A percentile compares a stretch with the other conserved stretches of the same genome.
Conservation (phyloP, 2,888 invertebrate species). For the Sminthurinus aureus region DNA sequence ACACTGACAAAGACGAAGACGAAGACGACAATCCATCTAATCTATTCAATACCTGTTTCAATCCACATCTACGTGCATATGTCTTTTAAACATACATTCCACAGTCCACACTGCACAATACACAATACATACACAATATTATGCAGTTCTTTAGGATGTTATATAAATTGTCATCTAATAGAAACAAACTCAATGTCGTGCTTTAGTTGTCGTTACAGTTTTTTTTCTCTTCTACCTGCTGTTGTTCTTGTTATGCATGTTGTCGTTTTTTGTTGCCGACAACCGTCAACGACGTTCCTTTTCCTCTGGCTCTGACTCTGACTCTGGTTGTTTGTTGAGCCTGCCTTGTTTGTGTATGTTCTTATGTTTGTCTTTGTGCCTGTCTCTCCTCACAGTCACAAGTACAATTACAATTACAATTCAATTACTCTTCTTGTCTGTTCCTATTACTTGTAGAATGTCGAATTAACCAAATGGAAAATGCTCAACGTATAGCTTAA, state of each 20-base stretch:
- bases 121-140: too few species aligned
- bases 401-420: too few species aligned
- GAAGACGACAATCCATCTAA: not conserved
- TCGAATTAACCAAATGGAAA: too few species aligned
- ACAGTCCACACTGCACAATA: not conserved
- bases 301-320: not conserved
- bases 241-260: slow-evolving; percentile 4
- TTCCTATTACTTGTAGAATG: too few species aligned
- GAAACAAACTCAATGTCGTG: slow-evolving; percentile 24
- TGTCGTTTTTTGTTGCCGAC: not conserved
- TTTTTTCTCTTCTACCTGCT: not conserved
- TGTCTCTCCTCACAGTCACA: not conserved
- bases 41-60: not conserved
- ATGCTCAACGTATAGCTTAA: too few species aligned
- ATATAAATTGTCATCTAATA: slow-evolving; percentile 12
- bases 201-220: not conserved
- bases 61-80: not conserved
- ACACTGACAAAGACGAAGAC: slow-evolving; percentile 1
- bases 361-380: not conserved
- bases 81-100: not conserved
- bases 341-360: not conserved
- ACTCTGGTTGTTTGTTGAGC: not conserved
- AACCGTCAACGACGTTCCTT: too few species aligned
- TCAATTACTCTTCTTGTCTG: too few species aligned
- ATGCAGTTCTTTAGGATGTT: not conserved